Evolutionary conservation across 2,888 invertebrate species (phyloP).

Genomic region (Criorhina ranunculi): DNA sequence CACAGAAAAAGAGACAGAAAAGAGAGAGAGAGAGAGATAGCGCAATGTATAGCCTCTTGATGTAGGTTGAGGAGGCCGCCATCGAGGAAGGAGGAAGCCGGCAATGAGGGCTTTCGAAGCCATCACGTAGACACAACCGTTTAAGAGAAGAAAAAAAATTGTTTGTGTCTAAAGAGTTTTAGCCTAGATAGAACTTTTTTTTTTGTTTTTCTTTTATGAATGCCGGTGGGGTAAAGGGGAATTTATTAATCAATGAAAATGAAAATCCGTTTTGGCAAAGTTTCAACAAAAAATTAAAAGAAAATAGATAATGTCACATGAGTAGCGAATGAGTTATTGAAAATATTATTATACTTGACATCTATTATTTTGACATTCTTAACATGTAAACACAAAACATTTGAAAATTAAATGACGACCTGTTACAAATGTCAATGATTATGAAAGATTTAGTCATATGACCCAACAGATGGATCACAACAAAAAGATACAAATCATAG

Average conservation of each 20-base stretch:
- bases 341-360: constrained; percentile 53
- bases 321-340: constrained; percentile 43
- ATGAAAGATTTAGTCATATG: not conserved
- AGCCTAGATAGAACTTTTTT: constrained; percentile 21
- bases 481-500: too few relatives aligned
- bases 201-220: constrained; percentile 39
- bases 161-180: constrained; percentile 27
- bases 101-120: constrained; percentile 14
- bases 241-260: constrained; percentile 71
- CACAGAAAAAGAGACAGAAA: constrained; percentile 7
- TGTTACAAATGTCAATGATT: constrained; percentile 28
- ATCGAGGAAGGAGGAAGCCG: not conserved
- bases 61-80: constrained; percentile 46
- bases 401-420: constrained; percentile 39
- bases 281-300: constrained; percentile 36
- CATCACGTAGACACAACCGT: constrained; percentile 6
- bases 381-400: constrained; percentile 28
- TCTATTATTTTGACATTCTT: constrained; percentile 28
- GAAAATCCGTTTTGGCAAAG: constrained; percentile 62
- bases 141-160: constrained; percentile 48
- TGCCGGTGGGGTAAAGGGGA: constrained; percentile 10
- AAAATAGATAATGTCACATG: constrained; percentile 54
- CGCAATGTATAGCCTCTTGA: constrained; percentile 49
- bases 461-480: too few relatives aligned
- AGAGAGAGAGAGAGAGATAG: not conserved